Evolutionary conservation across 2,888 invertebrate genomes (phyloP).

Genomic region (Synergus gifuensis): DNA sequence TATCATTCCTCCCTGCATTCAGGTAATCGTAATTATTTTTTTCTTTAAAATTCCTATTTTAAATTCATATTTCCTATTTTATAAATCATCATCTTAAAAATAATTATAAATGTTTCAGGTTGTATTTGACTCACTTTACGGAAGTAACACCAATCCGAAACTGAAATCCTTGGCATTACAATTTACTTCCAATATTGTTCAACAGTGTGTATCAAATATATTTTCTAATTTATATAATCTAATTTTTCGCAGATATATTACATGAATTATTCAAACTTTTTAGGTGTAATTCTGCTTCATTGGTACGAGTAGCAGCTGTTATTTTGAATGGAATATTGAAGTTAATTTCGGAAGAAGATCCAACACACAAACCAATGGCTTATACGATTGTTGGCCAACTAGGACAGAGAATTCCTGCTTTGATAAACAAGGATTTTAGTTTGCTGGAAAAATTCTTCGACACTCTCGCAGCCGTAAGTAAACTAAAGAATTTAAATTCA

Average conservation of each 20-base stretch:
- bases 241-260: slow-evolving; percentile 40
- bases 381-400: slow-evolving; percentile 87
- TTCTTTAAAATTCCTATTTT: slow-evolving; percentile 32
- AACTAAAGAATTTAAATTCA: not conserved
- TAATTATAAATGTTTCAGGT: slow-evolving; percentile 79
- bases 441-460: slow-evolving; percentile 80
- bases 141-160: slow-evolving; percentile 89
- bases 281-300: slow-evolving; percentile 82
- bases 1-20: slow-evolving; percentile 89
- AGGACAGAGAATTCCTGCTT: slow-evolving; percentile 81
- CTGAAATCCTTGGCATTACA: slow-evolving; percentile 89
- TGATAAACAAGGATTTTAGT: slow-evolving; percentile 84
- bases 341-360: slow-evolving; percentile 83
- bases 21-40: slow-evolving; percentile 79
- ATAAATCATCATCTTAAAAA: slow-evolving; percentile 19
- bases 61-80: not conserved
- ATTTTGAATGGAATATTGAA: slow-evolving; percentile 87
- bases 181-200: slow-evolving; percentile 89
- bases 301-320: slow-evolving; percentile 85
- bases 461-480: slow-evolving; percentile 77
- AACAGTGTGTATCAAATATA: slow-evolving; percentile 82
- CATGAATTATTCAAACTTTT: slow-evolving; percentile 44
- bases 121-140: slow-evolving; percentile 92
- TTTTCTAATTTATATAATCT: slow-evolving; percentile 36
- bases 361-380: slow-evolving; percentile 84